Percentiles rank a stretch among this genome's conserved stretches.
Evolutionary conservation across 2,113 vertebrate genomes (phyloP).

Genomic region (Prunella himalayana): DNA sequence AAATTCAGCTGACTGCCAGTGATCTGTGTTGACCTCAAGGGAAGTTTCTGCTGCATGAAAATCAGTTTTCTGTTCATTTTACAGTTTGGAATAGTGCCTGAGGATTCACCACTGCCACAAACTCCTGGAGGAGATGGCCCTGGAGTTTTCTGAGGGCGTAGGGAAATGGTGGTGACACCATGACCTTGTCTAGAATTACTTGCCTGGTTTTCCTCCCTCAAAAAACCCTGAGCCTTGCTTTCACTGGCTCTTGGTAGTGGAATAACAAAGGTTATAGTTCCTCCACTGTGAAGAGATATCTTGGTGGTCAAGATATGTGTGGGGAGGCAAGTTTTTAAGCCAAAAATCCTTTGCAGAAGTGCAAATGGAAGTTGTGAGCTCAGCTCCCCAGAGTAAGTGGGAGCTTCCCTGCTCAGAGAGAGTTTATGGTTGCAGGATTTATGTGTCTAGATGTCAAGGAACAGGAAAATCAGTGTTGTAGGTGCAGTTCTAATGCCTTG

Average conservation of each 20-base stretch:
- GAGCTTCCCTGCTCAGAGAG: background rate
- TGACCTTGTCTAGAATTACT: background rate
- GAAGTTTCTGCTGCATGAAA: background rate
- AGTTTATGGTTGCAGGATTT: background rate
- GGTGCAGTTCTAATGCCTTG: background rate
- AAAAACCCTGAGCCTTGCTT: background rate
- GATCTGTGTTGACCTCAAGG: background rate
- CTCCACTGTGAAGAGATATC: background rate
- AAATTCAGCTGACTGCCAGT: background rate
- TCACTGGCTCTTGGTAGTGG: background rate
- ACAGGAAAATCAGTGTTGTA: background rate
- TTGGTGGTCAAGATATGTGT: background rate
- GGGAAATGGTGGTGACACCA: background rate
- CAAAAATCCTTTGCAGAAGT: background rate
- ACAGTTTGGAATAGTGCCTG: background rate
- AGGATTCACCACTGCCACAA: background rate
- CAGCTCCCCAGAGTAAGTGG: background rate
- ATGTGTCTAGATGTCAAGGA: background rate
- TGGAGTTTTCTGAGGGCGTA: background rate
- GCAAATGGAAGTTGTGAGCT: background rate
- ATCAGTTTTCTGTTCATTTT: background rate
- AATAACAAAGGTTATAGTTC: background rate
- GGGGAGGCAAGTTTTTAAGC: background rate
- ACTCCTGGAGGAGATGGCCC: background rate
- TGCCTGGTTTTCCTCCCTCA: background rate